Conservation (phyloP, 2,113 vertebrate genomes). For the Verasper variegatus region DNA sequence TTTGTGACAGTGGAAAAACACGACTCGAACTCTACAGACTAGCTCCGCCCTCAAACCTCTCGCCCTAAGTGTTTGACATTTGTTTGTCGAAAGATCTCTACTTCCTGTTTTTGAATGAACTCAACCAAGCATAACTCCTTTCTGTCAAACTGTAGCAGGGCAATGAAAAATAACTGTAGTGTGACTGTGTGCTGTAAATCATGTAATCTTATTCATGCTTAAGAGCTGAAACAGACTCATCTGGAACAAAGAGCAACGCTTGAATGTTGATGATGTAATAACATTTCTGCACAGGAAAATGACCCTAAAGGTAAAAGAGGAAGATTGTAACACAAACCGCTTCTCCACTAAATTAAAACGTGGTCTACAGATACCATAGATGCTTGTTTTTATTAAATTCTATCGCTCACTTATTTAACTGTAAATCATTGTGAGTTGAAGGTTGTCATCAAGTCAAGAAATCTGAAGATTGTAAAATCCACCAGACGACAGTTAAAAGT, state of each 20-base stretch:
- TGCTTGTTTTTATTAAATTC: neutral
- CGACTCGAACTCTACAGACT: neutral
- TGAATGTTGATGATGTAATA: too few species aligned
- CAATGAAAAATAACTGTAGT: neutral
- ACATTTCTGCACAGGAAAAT: too few species aligned
- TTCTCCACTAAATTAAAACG: neutral
- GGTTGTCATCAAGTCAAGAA: neutral
- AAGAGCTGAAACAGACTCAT: too few species aligned
- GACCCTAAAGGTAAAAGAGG: neutral
- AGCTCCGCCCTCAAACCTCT: neutral
- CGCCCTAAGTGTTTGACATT: neutral
- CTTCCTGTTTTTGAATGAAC: conserved; percentile 31
- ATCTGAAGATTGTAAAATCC: neutral
- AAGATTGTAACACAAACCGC: neutral
- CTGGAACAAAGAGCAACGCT: too few species aligned
- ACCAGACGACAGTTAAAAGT: neutral
- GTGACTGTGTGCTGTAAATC: neutral
- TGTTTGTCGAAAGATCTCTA: conserved; percentile 10
- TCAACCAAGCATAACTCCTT: neutral
- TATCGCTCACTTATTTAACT: too few species aligned
- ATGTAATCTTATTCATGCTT: too few species aligned
- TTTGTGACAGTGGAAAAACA: neutral
- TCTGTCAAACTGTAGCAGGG: neutral
- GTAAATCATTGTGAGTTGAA: neutral
- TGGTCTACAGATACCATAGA: neutral